phyloP scores from a whole-genome alignment of 2,888 invertebrate genomes.

The Hetaerina titia region DNA sequence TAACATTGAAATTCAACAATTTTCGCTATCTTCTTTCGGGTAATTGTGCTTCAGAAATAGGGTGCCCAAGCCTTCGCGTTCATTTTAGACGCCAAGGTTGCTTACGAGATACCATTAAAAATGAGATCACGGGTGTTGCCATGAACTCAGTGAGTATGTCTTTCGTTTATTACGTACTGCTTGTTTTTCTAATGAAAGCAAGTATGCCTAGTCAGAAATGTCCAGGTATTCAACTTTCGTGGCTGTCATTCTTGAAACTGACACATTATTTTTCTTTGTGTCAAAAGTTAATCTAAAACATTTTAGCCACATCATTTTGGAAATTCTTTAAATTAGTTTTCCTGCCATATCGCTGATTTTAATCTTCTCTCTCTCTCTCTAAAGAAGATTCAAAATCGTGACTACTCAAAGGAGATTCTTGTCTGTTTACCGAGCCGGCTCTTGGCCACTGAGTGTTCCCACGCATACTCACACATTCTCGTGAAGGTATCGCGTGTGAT shows the following conservation, averaged over 20 bases:
- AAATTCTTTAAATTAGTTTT: constrained; percentile 15
- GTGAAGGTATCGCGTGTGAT: constrained; percentile 5
- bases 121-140: too few species aligned
- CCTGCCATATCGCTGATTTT: not conserved
- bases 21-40: too few species aligned
- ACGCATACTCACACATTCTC: not conserved
- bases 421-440: not conserved
- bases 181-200: too few species aligned
- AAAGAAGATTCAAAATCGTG: not conserved
- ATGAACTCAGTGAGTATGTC: too few species aligned
- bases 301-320: not conserved
- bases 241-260: not conserved
- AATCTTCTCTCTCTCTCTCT: not conserved
- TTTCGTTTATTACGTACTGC: too few species aligned
- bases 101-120: too few species aligned
- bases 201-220: not conserved
- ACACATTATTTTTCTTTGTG: not conserved
- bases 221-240: not conserved
- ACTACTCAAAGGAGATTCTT: not conserved
- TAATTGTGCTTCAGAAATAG: too few species aligned
- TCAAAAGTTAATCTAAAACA: not conserved
- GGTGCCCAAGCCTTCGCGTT: too few species aligned
- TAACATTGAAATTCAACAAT: too few species aligned
- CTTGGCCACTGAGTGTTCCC: not conserved
- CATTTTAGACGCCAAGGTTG: too few species aligned